Evolutionary conservation across 2,888 invertebrate species (phyloP), one percentile per base, ranked within the genome.

Genomic region (Eubasilissa splendida): DNA sequence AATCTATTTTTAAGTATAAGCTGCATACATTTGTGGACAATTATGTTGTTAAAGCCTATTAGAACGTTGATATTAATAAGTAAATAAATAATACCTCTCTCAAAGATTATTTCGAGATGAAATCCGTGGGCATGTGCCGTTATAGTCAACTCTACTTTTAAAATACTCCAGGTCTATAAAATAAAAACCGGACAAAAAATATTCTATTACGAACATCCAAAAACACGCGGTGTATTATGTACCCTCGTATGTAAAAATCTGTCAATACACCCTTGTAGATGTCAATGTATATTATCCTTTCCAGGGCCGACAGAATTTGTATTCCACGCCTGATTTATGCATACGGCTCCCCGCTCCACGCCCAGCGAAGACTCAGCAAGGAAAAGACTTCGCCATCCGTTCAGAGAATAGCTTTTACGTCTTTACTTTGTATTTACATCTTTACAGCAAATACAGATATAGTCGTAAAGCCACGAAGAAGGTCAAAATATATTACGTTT

Each of bases 241-340:
- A 42, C 42, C 7, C 42, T 14, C 68, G 50, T 68, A 68, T 52
- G 68, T 68, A 68, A 68, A 66, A 68, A 68, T 68, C 50, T 68
- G 68, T 68, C 68, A 68, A 68, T 68, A 68, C 68, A 68, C 68
- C 68, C 68, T 68, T 68, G 68, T 68, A 68, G 68, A 68, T 68
- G 68, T 68, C 68, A 14, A 68, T 68, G 68, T 68, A 50, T 68
- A 68, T 68, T 68, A 68, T 50, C 68, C 68, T 7, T 52, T 50
- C 68, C 68, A 50, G 14, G 68, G 50, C 50, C 52, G 14, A 63
- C 63, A 63, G 68, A 50, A 68, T 68, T 68, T 68, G 68, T 68
- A 68, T 68, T 68, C 68, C 68, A 50, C 33, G 33, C 14, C 56
- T 71, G 71, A 71, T 71, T 71, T 71, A 71, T 71, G 71, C 71